Conservation (phyloP, 2,888 invertebrate species). For the Callimorpha dominula region DNA sequence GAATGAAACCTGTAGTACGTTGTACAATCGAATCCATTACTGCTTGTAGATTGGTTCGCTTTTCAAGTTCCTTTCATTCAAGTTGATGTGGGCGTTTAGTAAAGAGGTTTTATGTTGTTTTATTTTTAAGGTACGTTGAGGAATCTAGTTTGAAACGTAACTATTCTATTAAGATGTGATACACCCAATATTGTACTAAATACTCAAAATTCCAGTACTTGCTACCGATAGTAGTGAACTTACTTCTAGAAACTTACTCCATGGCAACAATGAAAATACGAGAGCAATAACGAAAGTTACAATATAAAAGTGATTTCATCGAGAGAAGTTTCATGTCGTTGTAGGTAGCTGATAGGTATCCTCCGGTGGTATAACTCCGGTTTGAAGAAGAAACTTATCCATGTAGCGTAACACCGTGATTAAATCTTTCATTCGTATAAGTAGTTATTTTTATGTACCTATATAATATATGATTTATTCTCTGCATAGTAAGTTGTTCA, state of each 20-base stretch:
- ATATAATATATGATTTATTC: too few species aligned
- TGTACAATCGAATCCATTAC: slow-evolving; percentile 33
- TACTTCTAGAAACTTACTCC: neutral
- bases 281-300: neutral
- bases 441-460: neutral
- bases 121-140: neutral
- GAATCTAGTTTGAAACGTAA: neutral
- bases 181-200: neutral
- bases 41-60: slow-evolving; percentile 40
- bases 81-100: slow-evolving; percentile 8
- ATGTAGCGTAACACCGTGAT: slow-evolving; percentile 13
- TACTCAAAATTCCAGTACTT: neutral
- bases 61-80: slow-evolving; percentile 26
- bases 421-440: neutral
- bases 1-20: slow-evolving; percentile 53
- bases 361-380: slow-evolving; percentile 28
- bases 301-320: neutral
- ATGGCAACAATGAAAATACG: neutral
- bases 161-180: neutral
- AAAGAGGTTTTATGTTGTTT: neutral
- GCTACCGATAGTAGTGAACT: neutral
- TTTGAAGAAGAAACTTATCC: slow-evolving; percentile 24
- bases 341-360: neutral
- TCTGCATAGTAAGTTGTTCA: too few species aligned
- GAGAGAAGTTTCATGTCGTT: neutral